Evolutionary conservation across 2,797 vertebrate genomes (phyloP), one percentile per base, ranked within the genome.

Genomic region (Phaenicophaeus curvirostris): DNA sequence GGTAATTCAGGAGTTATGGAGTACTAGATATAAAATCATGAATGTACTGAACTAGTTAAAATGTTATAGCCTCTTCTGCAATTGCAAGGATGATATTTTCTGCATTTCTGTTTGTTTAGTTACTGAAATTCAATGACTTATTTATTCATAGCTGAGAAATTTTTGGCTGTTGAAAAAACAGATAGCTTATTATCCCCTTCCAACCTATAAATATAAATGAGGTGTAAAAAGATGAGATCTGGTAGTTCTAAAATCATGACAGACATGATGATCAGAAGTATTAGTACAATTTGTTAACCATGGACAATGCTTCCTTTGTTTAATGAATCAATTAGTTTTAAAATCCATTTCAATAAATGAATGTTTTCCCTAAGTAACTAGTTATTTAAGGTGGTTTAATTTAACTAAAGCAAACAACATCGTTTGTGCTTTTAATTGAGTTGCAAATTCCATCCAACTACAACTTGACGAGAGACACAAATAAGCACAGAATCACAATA

Each of bases 151-250:
- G 62, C 30, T 58, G 57, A 93, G 78, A 75, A 93, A 77, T 77
- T 83, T 87, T 92, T 90, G 81, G 61, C 75, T 85, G 78, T 57
- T 75, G 54, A 89, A 94, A 92, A 90, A 42, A 41, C 41, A 61
- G 37, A 51, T 85, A 77, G 44, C 41, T 85, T 90, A 82, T 92
- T 95, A 89, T 87, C 33, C 72, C 18, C 50, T 93, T 91, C 82
- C 78, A 93, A 91, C 77, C 81, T 58, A 78, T 94, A 93, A 95
- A 95, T 92, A 93, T 92, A 96, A 95, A 96, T 89, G 85, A 96
- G 78, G 75, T 95, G 53, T 80, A 87, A 87, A 46, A 77, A 37
- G 51, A 90, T 72, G 81, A 93, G 75, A 92, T 85, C 82, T 89
- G 54, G 41, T 94, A 62, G 65, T 68, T 95, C 88, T 83, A 80